phyloP scores from a whole-genome alignment of 2,113 vertebrate genomes.

The cat (Felis catus) region F.catus_Fca126_mat1.0 CM031412.1:109917001-109917500 shows the following conservation, averaged over 20 bases:
- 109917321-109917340: background rate
- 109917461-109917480: background rate
- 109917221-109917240: background rate
- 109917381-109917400: accelerated
- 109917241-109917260: background rate
- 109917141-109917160: background rate
- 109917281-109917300: background rate
- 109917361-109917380: background rate
- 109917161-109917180: background rate
- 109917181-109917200: conserved; percentile 42
- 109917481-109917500: background rate
- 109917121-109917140: conserved; percentile 53
- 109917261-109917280: background rate
- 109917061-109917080: background rate
- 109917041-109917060: background rate
- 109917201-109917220: accelerated
- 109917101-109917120: conserved; percentile 35
- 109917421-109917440: background rate
- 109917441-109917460: background rate
- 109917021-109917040: background rate
- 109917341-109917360: background rate
- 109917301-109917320: background rate
- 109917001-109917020: background rate
- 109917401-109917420: no score
- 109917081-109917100: conserved; percentile 41